phyloP scores from a whole-genome alignment of 2,113 vertebrate genomes.

The Centropus unirufus region DNA sequence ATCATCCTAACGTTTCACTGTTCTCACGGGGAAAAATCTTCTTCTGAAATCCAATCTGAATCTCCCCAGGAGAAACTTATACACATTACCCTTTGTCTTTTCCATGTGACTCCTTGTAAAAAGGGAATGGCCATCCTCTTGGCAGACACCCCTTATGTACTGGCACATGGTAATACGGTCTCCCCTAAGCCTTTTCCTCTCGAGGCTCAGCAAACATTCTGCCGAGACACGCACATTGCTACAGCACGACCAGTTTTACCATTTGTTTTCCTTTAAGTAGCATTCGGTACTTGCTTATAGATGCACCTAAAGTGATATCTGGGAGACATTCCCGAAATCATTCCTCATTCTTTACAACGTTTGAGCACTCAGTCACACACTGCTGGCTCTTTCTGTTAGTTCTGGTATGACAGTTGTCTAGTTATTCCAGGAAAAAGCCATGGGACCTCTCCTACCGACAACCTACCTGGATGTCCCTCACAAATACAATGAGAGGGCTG shows the following conservation, averaged over 20 bases:
- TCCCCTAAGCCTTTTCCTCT: no score
- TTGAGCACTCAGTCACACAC: not conserved
- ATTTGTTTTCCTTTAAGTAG: not conserved
- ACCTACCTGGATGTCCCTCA: not conserved
- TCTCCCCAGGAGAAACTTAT: no score
- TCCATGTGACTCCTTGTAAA: no score
- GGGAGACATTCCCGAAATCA: not conserved
- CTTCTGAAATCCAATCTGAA: no score
- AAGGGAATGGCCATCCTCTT: no score
- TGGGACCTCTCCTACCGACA: not conserved
- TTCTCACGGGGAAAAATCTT: no score
- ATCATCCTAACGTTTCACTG: no score
- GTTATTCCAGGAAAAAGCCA: not conserved
- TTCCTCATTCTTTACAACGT: not conserved
- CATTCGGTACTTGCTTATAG: not conserved
- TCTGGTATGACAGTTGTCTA: fast-evolving
- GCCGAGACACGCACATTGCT: not conserved
- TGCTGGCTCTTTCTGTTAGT: not conserved
- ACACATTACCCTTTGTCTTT: no score
- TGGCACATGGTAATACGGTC: no score
- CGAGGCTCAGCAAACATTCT: not conserved
- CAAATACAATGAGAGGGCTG: no score
- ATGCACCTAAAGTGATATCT: not conserved
- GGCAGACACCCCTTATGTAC: no score
- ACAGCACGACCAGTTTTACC: not conserved